Base-by-base conservation (phyloP, 2,888 invertebrate species). In the Yponomeuta evonymella region DNA sequence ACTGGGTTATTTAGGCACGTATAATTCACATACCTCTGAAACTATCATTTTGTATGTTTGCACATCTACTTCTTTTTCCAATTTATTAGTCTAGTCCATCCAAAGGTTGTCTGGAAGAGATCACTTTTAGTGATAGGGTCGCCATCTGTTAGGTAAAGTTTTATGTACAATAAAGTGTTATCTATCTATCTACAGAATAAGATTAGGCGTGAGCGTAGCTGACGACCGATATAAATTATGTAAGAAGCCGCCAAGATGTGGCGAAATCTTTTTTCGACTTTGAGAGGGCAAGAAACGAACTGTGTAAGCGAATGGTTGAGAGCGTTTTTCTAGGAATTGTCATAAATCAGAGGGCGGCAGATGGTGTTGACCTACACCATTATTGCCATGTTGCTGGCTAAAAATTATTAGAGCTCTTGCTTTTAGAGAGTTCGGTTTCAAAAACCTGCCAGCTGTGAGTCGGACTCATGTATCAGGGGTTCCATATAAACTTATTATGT, bases 291-390 rank as follows among this genome's bases (percentile, higher is more conserved):
- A 83, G 83, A 83, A 84, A 81, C 78, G 82, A 81, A 48, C 67
- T 58, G 5, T 58, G 5, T 43, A 23, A 67, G 43, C 78, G 78
- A 79, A 78, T 80, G 79, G 76, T 80, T 73, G 78, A 79, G 81
- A 79, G 77, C 77, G 79, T 82, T 87, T 88, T 88, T 88, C 85
- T 82, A 80, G 81, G 75, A 83, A 78, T 83, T 84, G 83, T 87
- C 85, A 88, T 90, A 90, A 89, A 90, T 89, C 89, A 89, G 85
- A 75, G 75, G 84, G 87, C 87, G 81, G 83, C 89, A 89, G 85
- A 87, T 89, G 89, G 86, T 85, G 87, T 87, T 89, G 89, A 88
- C 87, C 88, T 85, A 80, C 80, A 85, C 87, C 84, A 87, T 87
- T 88, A 88, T 88, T 87, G 86, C 87, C 82, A 84, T 87, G 87